Evolutionary conservation across 2,888 invertebrate species (phyloP).

Genomic region (Nomada fabriciana): DNA sequence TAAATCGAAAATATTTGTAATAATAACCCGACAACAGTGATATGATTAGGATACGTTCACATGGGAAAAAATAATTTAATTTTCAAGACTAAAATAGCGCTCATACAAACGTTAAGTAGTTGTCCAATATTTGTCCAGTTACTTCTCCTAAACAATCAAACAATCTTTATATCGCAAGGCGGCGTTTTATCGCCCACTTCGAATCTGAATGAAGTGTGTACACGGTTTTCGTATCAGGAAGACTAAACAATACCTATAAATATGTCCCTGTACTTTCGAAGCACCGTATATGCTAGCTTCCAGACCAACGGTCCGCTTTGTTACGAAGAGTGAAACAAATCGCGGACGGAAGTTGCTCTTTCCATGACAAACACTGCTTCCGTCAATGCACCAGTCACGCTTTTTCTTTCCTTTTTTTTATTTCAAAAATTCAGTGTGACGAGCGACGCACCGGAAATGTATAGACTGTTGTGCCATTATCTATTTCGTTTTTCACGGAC

Average conservation of each 20-base stretch:
- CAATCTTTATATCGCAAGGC: not conserved
- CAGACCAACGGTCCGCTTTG: conserved; percentile 32
- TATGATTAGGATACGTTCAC: too few species aligned
- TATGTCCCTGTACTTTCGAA: conserved; percentile 14
- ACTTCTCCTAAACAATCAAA: not conserved
- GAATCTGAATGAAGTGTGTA: not conserved
- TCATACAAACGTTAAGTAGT: too few species aligned
- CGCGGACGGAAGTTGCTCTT: conserved; percentile 70
- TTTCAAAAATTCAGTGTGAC: conserved; percentile 48
- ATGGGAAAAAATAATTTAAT: too few species aligned
- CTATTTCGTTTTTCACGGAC: conserved; percentile 72
- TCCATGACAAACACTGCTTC: conserved; percentile 65
- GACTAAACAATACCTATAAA: conserved; percentile 34
- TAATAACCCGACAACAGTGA: too few species aligned
- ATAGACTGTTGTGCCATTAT: conserved; percentile 74
- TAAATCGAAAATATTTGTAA: too few species aligned
- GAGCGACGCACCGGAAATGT: conserved; percentile 74
- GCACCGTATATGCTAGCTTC: not conserved
- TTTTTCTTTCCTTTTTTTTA: too few species aligned
- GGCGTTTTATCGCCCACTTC: not conserved
- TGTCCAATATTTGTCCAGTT: too few species aligned
- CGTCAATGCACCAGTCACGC: conserved; percentile 44
- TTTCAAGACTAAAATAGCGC: too few species aligned
- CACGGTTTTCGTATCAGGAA: not conserved
- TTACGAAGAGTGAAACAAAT: conserved; percentile 46